A percentile compares a stretch with the other conserved stretches of the same genome.
Evolutionary conservation across 2,113 vertebrate genomes (phyloP).

Genomic region (Bothrops jararaca): DNA sequence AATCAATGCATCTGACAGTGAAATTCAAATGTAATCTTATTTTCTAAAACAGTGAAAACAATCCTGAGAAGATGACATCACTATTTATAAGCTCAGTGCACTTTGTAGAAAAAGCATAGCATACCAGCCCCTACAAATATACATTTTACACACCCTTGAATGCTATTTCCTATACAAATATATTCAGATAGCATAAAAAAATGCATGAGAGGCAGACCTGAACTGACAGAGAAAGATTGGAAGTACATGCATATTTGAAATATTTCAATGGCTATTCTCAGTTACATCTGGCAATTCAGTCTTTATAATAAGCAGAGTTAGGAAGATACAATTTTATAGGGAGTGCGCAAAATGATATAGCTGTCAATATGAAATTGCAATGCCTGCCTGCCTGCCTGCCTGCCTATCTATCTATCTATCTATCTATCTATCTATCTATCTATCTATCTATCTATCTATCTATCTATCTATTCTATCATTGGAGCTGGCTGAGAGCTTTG

Average conservation of each 20-base stretch:
- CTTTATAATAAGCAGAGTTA: background rate
- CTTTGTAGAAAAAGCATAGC: constrained; percentile 7
- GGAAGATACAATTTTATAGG: background rate
- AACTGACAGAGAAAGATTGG: rapidly evolving
- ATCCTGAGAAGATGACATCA: constrained; percentile 37
- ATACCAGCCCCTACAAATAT: constrained; percentile 17
- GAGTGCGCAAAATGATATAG: background rate
- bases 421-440: background rate
- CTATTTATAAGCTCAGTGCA: constrained; percentile 22
- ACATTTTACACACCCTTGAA: background rate
- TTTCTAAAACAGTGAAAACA: constrained; percentile 23
- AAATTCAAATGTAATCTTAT: constrained; percentile 13
- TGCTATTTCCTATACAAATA: background rate
- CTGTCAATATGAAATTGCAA: background rate
- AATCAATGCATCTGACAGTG: background rate
- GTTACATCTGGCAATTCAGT: background rate
- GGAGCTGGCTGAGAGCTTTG: no score
- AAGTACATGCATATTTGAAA: background rate
- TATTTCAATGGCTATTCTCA: background rate
- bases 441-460: no score
- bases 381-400: no score
- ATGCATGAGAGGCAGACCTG: background rate
- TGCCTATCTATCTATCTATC: rapidly evolving
- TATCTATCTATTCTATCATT: no score
- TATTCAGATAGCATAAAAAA: background rate